phyloP scores from a whole-genome alignment of 2,113 vertebrate species.

The Amazona guildingii region DNA sequence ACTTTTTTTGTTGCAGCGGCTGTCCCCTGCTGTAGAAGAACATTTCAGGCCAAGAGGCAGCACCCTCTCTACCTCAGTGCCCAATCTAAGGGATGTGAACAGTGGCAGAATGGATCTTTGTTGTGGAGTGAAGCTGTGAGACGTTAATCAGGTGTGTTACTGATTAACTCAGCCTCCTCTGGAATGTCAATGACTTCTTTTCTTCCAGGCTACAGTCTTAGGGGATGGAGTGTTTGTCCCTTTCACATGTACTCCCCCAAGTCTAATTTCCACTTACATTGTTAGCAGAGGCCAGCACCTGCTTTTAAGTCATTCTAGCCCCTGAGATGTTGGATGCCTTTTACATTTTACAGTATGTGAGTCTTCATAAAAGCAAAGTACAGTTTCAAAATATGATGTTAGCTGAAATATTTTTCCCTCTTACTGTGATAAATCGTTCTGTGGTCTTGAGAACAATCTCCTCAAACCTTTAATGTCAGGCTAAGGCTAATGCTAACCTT shows the following conservation, averaged over 20 bases:
- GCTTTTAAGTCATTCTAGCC: not conserved
- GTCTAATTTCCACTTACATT: not conserved
- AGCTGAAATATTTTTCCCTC: not conserved
- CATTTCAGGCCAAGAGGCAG: not conserved
- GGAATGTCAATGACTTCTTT: constrained; percentile 49
- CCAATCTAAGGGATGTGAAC: not conserved
- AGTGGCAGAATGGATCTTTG: not conserved
- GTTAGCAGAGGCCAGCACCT: not conserved
- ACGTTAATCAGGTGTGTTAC: constrained; percentile 58
- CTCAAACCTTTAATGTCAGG: not conserved
- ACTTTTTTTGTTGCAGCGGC: not conserved
- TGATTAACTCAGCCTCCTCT: constrained; percentile 54
- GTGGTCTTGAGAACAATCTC: not conserved
- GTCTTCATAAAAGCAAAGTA: not conserved
- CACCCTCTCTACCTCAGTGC: not conserved
- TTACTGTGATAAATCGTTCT: not conserved
- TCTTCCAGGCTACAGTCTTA: not conserved
- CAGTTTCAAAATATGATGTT: not conserved
- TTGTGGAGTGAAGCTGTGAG: not conserved
- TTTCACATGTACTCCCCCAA: not conserved
- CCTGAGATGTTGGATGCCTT: not conserved
- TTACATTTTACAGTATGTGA: not conserved
- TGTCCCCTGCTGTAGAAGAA: not conserved
- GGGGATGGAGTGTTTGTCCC: constrained; percentile 24
- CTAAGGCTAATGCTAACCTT: not conserved